These are phyloP conservation scores for Ectemnius lituratus DNA, from an alignment of 2,888 invertebrate genomes.

Conservation along the genomic window DNA sequence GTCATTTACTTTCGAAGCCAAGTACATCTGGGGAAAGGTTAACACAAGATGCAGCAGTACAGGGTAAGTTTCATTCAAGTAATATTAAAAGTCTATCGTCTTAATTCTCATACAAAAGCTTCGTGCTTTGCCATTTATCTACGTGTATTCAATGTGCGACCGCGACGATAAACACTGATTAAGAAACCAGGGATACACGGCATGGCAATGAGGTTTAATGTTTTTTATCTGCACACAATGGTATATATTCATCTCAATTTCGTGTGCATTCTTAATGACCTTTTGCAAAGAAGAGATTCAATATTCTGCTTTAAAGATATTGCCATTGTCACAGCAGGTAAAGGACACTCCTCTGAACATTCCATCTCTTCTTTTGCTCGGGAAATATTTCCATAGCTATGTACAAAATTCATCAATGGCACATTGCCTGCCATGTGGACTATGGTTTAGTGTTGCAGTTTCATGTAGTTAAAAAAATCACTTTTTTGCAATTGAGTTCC, in stretches of 20 bases:
- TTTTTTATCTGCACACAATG: conserved; percentile 57
- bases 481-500: conserved; percentile 44
- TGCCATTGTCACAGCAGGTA: conserved; percentile 51
- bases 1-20: conserved; percentile 77
- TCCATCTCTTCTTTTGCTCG: not conserved
- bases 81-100: not conserved
- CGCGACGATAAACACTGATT: no score
- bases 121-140: conserved; percentile 36
- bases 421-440: conserved; percentile 32
- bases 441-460: conserved; percentile 43
- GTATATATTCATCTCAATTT: not conserved
- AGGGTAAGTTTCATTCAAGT: conserved; percentile 72
- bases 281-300: no score
- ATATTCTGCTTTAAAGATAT: not conserved
- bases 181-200: conserved; percentile 32
- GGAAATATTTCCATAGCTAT: conserved; percentile 15
- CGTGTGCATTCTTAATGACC: no score
- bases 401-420: conserved; percentile 36
- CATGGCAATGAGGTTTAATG: conserved; percentile 43
- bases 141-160: no score
- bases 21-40: conserved; percentile 76
- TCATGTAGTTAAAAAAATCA: conserved; percentile 41
- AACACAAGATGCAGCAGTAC: conserved; percentile 76
- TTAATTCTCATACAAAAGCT: conserved; percentile 20
- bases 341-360: conserved; percentile 37